Base-by-base conservation (phyloP, 2,113 vertebrate species). In the Ornithorhynchus anatinus region DNA sequence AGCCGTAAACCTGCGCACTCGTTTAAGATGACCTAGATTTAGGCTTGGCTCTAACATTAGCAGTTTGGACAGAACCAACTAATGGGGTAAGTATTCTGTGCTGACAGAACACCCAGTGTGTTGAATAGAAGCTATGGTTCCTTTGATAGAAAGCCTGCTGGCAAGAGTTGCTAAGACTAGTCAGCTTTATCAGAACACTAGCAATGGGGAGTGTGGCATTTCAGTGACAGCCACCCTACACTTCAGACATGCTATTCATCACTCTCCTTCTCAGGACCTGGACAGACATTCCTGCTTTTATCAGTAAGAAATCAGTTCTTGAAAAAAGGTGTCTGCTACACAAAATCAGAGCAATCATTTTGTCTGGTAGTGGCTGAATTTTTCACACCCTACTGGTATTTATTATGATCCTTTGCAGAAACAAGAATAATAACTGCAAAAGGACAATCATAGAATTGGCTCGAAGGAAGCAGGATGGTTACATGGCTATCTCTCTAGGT, bases 21-120 rank as follows among this genome's bases (percentile, higher is more conserved):
- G 32, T 35, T 6, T 22, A 39, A 44, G 44, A 11, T 48, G 58
- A 45, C 48, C 25, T 76, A 7, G 47, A 48, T 76, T 48, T 72
- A n/a, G 20, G n/a, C 8, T 12, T 48, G 53, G 25, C 58, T 77
- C 10, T 43, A n/a, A 20, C 0, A 1, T 35, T 12, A 43, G 10
- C 52, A 20, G 42, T 19, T 9, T 5, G 0, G 23, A 43, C 38
- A 45, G n/a, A 42, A 20, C n/a, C 67, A 80, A 10, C 47, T 73
- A 53, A 62, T 45, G 45, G 70, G 48, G 60, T 56, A 48, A 61
- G 51, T 16, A 0, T 58, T 59, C 40, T 58, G 77, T 59, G 89
- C 79, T 86, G 90, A 91, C 89, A 87, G 91, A 59, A 86, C 80
- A 69, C 59, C 69, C 31, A 10, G 32, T 39, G 77, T 88, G 89